Evolutionary conservation across 2,888 invertebrate genomes (phyloP).

Genomic region (Drosophila paranaensis): DNA sequence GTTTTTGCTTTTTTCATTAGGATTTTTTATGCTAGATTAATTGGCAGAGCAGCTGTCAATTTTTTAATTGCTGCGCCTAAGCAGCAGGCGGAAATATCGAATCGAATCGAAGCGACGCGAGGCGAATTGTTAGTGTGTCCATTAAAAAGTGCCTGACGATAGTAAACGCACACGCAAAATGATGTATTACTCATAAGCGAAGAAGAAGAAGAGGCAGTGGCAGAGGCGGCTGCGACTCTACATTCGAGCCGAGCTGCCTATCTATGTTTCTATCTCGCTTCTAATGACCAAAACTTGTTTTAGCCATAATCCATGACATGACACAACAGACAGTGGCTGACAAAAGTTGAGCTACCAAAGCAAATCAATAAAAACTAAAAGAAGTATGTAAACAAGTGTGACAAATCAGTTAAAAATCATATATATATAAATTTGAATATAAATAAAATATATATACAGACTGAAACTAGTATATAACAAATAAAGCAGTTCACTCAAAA

Average conservation of each 20-base stretch:
- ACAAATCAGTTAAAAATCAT: not conserved
- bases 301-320: slow-evolving; percentile 41
- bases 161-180: slow-evolving; percentile 15
- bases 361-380: too few relatives aligned
- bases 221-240: slow-evolving; percentile 12
- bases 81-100: slow-evolving; percentile 68
- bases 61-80: slow-evolving; percentile 70
- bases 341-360: slow-evolving; percentile 16
- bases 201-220: not conserved
- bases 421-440: not conserved
- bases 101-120: slow-evolving; percentile 9
- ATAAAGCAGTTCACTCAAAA: not conserved
- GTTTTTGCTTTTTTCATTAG: slow-evolving; percentile 9
- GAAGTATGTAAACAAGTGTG: not conserved
- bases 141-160: slow-evolving; percentile 43
- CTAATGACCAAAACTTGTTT: slow-evolving; percentile 68
- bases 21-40: slow-evolving; percentile 62
- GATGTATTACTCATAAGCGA: slow-evolving; percentile 45
- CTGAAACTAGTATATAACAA: not conserved
- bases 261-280: slow-evolving; percentile 15
- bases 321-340: slow-evolving; percentile 47
- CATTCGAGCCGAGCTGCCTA: slow-evolving; percentile 19
- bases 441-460: not conserved
- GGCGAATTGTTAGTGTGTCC: slow-evolving; percentile 23
- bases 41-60: slow-evolving; percentile 67